Conservation (phyloP, 2,888 invertebrate genomes). For the Lucinisca nassula region DNA sequence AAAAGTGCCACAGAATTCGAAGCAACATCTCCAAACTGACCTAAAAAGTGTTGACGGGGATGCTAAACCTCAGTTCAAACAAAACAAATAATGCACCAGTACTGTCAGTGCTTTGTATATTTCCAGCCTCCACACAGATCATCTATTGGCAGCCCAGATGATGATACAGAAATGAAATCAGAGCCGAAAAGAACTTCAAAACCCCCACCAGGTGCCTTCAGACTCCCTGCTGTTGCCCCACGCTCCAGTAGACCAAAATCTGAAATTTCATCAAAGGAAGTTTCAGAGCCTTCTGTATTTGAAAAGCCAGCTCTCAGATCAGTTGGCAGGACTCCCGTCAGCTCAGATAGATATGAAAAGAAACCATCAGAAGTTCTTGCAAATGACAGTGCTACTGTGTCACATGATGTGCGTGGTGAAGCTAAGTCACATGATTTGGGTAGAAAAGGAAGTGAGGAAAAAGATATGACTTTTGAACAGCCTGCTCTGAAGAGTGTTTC, state of each 20-base stretch:
- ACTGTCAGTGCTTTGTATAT: too few relatives aligned
- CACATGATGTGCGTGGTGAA: neutral
- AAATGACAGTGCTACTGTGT: neutral
- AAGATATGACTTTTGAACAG: slow-evolving; percentile 56
- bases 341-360: neutral
- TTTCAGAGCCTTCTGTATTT: slow-evolving; percentile 32
- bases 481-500: slow-evolving; percentile 36
- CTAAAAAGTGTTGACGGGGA: too few relatives aligned
- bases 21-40: too few relatives aligned
- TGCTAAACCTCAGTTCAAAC: too few relatives aligned
- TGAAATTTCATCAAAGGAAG: neutral
- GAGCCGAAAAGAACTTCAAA: slow-evolving; percentile 54
- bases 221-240: slow-evolving; percentile 43
- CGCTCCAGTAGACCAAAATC: neutral
- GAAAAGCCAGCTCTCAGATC: slow-evolving; percentile 49
- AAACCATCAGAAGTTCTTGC: neutral
- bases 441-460: slow-evolving; percentile 32
- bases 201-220: slow-evolving; percentile 68
- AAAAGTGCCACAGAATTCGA: too few relatives aligned
- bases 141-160: slow-evolving; percentile 16
- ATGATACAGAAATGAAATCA: slow-evolving; percentile 19
- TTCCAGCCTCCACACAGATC: slow-evolving; percentile 55
- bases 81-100: too few relatives aligned
- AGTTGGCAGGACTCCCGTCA: slow-evolving; percentile 8
- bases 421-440: neutral